Evolutionary conservation across 1,140 invertebrate species (phyloP).

Genomic region (Delia radicum): DNA sequence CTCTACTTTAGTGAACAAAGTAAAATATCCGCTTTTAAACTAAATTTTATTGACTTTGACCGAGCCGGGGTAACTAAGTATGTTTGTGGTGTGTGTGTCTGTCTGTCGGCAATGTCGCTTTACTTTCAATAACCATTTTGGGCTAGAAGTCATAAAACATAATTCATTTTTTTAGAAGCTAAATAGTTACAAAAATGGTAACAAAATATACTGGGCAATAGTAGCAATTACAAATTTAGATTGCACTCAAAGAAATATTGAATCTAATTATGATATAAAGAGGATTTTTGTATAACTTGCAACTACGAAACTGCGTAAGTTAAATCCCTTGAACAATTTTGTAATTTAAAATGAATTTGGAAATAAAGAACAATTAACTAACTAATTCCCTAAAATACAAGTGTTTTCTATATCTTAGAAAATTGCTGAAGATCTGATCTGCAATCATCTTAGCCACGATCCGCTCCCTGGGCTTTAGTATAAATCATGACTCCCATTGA

Average conservation of each 20-base stretch:
- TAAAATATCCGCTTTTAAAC: conserved; percentile 4
- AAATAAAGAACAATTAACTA: too few species aligned
- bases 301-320: too few species aligned
- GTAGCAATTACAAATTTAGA: background rate
- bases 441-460: too few species aligned
- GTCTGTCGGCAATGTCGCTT: background rate
- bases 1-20: conserved; percentile 27
- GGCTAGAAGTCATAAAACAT: conserved; percentile 17
- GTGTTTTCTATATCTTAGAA: too few species aligned
- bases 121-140: conserved; percentile 13
- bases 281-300: too few species aligned
- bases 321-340: too few species aligned
- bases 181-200: background rate
- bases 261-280: too few species aligned
- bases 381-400: too few species aligned
- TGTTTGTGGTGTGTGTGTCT: background rate
- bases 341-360: too few species aligned
- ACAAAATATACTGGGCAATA: background rate
- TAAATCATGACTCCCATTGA: too few species aligned
- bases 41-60: conserved; percentile 17
- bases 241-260: background rate
- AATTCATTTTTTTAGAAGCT: conserved; percentile 5
- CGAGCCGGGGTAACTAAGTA: background rate
- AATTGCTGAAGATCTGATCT: too few species aligned
- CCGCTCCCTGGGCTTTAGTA: too few species aligned